Base-by-base conservation (phyloP, 2,113 vertebrate genomes). In the Tragelaphus buxtoni region DNA sequence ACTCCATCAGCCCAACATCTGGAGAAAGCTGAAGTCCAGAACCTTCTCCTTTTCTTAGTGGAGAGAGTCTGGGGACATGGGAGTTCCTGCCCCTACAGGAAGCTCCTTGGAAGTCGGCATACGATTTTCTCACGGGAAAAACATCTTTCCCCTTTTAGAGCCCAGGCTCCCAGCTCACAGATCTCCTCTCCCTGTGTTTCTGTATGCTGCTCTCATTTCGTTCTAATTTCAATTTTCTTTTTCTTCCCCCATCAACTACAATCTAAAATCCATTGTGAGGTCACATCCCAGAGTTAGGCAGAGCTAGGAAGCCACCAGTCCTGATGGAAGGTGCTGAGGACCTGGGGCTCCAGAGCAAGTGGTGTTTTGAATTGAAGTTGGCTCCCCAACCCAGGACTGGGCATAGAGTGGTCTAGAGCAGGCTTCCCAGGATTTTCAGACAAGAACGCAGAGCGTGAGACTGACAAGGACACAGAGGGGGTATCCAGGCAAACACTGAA, bases 61-160 rank as follows among this genome's bases (percentile, higher is more conserved):
- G 88, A 79, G 12, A n/a, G 32, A 88, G 93, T 92, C 9, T 7
- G 86, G 90, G 24, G 60, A 95, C 61, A 6, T 2, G 20, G 90
- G 94, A 92, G 93, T 90, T 95, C 87, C 97, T 90, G 28, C 84
- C 77, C 42, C 28, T 96, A 39, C 9, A 45, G 89, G 51, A 88
- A 13, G 4, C 49, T 94, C 86, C 1, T 9, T 96, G 60, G 85
- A 92, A 96, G 60, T 32, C 74, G 60, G 72, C 8, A 7, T 10
- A 69, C 22, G 60, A 92, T 91, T 98, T 98, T 98, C 98, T 98
- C 98, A 98, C 0, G 90, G 97, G 96, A 98, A 98, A 90, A 98
- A 79, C 28, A 7, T 92, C 3, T 88, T 97, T 72, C 69, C 79
- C 60, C 72, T 83, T 91, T 20, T 3, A 83, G 79, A 58, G 12